These are phyloP conservation scores for Icerya purchasi DNA, from an alignment of 2,888 invertebrate species.

Conservation along the genomic window DNA sequence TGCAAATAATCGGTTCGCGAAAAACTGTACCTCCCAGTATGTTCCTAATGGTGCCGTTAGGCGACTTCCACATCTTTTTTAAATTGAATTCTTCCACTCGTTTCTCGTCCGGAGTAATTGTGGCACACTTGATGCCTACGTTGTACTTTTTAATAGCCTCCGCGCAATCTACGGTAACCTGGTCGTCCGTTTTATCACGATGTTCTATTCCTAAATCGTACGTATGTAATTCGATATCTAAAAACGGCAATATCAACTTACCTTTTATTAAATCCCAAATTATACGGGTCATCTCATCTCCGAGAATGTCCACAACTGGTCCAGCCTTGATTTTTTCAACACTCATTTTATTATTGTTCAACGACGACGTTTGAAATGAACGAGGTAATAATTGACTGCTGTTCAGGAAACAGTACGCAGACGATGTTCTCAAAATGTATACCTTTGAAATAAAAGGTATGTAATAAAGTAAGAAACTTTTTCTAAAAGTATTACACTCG, in stretches of 20 bases:
- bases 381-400: neutral
- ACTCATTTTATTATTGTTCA: constrained; percentile 17
- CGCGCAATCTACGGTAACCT: constrained; percentile 91
- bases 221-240: constrained; percentile 82
- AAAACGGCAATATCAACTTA: constrained; percentile 84
- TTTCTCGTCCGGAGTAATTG: constrained; percentile 94
- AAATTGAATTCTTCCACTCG: constrained; percentile 76
- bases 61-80: constrained; percentile 79
- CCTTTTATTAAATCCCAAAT: constrained; percentile 97
- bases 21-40: constrained; percentile 67
- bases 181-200: constrained; percentile 79
- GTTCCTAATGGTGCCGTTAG: constrained; percentile 72
- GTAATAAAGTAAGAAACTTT: no score
- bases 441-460: neutral
- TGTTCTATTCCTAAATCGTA: constrained; percentile 91
- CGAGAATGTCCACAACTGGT: constrained; percentile 75
- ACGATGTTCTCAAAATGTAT: neutral
- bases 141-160: constrained; percentile 91
- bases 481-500: no score
- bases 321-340: constrained; percentile 34
- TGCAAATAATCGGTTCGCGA: constrained; percentile 69
- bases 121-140: constrained; percentile 96
- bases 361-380: neutral
- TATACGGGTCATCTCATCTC: constrained; percentile 93
- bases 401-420: no score